Evolutionary conservation across 2,797 vertebrate genomes (phyloP), one percentile per base, ranked within the genome.

Genomic region (Hydrolagus colliei): DNA sequence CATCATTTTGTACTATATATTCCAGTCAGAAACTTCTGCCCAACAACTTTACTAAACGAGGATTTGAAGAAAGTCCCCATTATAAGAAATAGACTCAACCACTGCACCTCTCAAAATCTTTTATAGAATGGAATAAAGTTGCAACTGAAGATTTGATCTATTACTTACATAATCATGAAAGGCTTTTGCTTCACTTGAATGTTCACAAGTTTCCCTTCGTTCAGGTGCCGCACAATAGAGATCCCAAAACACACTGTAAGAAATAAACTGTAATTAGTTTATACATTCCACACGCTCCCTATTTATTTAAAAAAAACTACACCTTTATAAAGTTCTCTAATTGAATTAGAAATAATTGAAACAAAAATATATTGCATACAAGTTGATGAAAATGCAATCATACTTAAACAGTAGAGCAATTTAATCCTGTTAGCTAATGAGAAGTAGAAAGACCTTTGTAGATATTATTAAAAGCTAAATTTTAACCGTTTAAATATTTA

Each of bases 161-260:
- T 41, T 32, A 95, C 95, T 96, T 92, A 96, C 96, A 9, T 96
- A 96, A 88, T 96, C 96, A 90, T 96, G 95, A 90, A 96, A 96
- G 89, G 95, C 95, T 92, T 96, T 96, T 88, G 95, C 95, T 93
- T 96, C 95, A 86, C 95, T 96, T 20, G 96, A 96, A 90, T 96
- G 96, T 87, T 96, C 96, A 92, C 95, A 96, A 9, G 95, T 95
- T 93, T 96, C 95, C 89, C 95, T 92, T 91, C 95, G 94, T 89
- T 96, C 96, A 87, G 96, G 95, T 89, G 95, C 95, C 86, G 95
- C 95, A 90, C 95, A 96, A 92, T 96, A 96, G 86, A 96, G 95
- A 93, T 96, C 95, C 96, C 95, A 96, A 92, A 96, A 96, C 8
- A 96, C 95, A 88, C 96, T 96, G 91, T 78, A 92, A 93, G 87